Evolutionary conservation across 2,797 vertebrate genomes (phyloP).

Genomic region (Aeoliscus strigatus): DNA sequence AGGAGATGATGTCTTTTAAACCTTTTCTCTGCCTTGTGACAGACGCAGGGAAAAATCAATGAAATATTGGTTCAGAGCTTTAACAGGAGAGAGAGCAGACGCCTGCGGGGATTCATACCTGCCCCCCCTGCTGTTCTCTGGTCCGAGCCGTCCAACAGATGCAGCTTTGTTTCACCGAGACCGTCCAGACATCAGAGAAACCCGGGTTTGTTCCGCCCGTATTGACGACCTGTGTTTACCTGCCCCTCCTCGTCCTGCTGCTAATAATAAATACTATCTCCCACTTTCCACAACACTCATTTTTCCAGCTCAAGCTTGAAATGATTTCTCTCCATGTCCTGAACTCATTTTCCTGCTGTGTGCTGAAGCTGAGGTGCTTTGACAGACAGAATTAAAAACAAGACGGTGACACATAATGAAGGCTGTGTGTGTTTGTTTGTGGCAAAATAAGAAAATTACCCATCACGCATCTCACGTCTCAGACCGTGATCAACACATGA

Average conservation of each 20-base stretch:
- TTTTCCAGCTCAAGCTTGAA: too few species aligned
- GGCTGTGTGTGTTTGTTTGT: too few species aligned
- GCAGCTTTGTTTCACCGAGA: constrained; percentile 44
- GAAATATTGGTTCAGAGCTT: constrained; percentile 39
- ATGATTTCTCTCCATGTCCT: too few species aligned
- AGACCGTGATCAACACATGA: too few species aligned
- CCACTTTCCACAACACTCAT: too few species aligned
- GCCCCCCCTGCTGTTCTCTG: constrained; percentile 34
- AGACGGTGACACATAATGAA: too few species aligned
- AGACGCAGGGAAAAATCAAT: constrained; percentile 34
- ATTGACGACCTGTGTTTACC: neutral
- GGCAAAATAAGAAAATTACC: too few species aligned
- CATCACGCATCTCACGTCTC: too few species aligned
- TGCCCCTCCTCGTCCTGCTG: neutral
- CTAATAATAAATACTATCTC: neutral
- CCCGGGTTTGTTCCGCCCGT: constrained; percentile 8
- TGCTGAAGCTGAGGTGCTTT: too few species aligned
- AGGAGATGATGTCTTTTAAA: constrained; percentile 54
- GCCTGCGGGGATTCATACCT: constrained; percentile 37
- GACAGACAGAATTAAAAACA: too few species aligned
- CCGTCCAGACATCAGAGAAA: constrained; percentile 16
- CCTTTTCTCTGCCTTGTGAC: constrained; percentile 41
- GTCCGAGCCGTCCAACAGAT: constrained; percentile 41
- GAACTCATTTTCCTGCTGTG: too few species aligned
- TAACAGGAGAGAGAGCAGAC: constrained; percentile 22